These are phyloP conservation scores for Cardinalis cardinalis DNA, from an alignment of 2,113 vertebrate genomes.

Conservation along the genomic window DNA sequence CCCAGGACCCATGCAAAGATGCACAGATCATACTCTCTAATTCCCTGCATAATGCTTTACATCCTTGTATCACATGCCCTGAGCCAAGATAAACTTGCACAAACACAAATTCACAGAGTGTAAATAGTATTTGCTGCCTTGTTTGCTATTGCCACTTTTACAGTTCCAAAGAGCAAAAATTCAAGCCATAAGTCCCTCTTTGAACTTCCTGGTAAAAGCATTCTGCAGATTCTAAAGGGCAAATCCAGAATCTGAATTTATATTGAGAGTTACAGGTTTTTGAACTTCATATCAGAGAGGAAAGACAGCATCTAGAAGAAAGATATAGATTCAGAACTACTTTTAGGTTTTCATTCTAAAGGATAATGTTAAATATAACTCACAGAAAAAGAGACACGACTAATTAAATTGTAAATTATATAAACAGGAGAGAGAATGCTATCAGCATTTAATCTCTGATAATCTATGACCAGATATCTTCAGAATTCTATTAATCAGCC, in stretches of 20 bases:
- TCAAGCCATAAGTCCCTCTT: not conserved
- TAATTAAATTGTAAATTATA: slow-evolving; percentile 10
- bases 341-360: not conserved
- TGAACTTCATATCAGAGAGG: not conserved
- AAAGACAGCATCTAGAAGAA: not conserved
- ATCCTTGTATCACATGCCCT: not conserved
- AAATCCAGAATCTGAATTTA: not conserved
- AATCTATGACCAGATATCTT: not conserved
- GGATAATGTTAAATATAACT: not conserved
- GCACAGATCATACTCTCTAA: fast-evolving
- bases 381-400: not conserved
- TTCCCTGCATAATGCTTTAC: not conserved
- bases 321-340: not conserved
- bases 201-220: not conserved
- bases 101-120: not conserved
- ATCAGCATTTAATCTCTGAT: not conserved
- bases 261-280: not conserved
- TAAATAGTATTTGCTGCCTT: not conserved
- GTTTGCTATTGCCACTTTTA: fast-evolving
- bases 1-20: not conserved
- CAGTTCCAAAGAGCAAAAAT: not conserved
- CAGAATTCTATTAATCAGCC: slow-evolving; percentile 21
- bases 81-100: not conserved
- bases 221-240: not conserved
- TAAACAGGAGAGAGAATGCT: not conserved